These are phyloP conservation scores for Chrysogorgia sp. DNA, from an alignment of 92 coral and sea anemone species.

Conservation along the genomic window DNA sequence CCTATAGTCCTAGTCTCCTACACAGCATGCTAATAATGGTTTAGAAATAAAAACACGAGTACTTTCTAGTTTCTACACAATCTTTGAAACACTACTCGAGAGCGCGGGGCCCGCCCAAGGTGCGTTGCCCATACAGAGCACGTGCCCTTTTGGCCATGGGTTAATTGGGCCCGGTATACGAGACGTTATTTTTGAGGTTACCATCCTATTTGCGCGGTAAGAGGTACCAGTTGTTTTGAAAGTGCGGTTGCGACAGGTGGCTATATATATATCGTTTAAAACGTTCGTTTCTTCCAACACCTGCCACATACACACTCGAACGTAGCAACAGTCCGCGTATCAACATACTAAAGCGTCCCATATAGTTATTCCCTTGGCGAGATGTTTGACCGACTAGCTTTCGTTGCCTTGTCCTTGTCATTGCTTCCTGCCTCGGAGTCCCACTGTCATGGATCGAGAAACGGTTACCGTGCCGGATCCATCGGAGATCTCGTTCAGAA, in stretches of 20 bases:
- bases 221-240: too few relatives aligned
- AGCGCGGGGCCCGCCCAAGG: too few relatives aligned
- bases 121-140: too few relatives aligned
- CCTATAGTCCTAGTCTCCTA: too few relatives aligned
- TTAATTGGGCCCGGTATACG: too few relatives aligned
- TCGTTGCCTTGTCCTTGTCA: background rate
- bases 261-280: background rate
- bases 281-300: background rate
- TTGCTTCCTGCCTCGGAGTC: background rate
- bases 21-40: too few relatives aligned
- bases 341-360: background rate
- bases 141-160: too few relatives aligned
- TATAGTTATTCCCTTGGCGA: background rate
- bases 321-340: background rate
- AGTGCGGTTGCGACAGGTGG: background rate
- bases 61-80: too few relatives aligned
- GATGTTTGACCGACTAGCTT: background rate
- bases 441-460: conserved; percentile 17
- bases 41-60: too few relatives aligned
- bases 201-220: too few relatives aligned
- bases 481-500: conserved; percentile 1
- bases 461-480: conserved; percentile 19
- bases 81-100: too few relatives aligned
- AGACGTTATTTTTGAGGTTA: too few relatives aligned
- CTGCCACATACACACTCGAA: background rate